These are phyloP conservation scores for Ctenopoma multispine DNA, from an alignment of 2,797 vertebrate genomes.

Conservation along the genomic window DNA sequence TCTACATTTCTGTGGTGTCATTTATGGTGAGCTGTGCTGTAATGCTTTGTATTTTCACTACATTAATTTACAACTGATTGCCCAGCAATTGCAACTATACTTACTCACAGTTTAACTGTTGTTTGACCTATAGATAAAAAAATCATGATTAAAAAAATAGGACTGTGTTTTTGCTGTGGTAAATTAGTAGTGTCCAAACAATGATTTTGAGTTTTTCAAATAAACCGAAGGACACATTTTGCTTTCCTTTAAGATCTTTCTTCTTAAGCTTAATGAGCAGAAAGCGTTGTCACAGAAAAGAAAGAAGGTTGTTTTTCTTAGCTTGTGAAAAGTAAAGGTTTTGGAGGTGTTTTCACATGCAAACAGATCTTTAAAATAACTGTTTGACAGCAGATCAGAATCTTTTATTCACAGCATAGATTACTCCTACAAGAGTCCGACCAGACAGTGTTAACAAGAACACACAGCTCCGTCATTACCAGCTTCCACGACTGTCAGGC, in stretches of 20 bases:
- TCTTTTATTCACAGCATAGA: not conserved
- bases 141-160: not conserved
- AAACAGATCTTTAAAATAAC: not conserved
- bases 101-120: not conserved
- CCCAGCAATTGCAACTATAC: not conserved
- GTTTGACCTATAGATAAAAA: not conserved
- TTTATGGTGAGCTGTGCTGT: constrained; percentile 1
- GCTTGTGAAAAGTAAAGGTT: not conserved
- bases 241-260: too few species aligned
- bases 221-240: not conserved
- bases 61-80: not conserved
- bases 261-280: not conserved
- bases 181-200: not conserved
- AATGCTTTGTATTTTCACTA: not conserved
- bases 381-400: not conserved
- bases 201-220: not conserved
- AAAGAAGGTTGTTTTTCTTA: not conserved
- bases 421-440: not conserved
- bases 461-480: not conserved
- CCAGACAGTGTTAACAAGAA: not conserved
- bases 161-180: not conserved
- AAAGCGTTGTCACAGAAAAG: not conserved
- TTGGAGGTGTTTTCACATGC: not conserved
- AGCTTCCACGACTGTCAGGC: constrained; percentile 1
- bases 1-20: not conserved